Evolutionary conservation across 2,888 invertebrate genomes (phyloP).

Genomic region (Digitonthophagus gazella): DNA sequence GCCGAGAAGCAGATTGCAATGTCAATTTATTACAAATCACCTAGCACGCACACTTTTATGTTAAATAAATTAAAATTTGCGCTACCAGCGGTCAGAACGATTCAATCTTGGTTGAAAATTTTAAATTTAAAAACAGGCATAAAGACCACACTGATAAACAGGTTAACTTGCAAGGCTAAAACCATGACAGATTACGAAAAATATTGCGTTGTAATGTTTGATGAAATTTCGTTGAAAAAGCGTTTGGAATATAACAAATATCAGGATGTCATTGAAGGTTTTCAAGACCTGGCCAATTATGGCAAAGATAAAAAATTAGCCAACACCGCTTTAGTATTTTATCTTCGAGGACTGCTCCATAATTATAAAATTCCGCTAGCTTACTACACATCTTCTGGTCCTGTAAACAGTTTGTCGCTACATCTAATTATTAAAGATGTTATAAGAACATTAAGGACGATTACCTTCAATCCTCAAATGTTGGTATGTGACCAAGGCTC

Average conservation of each 20-base stretch:
- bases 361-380: slow-evolving; percentile 32
- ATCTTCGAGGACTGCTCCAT: slow-evolving; percentile 27
- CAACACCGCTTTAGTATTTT: slow-evolving; percentile 28
- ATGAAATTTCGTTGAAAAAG: too few species aligned
- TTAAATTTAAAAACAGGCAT: too few species aligned
- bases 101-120: too few species aligned
- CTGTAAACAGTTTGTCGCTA: slow-evolving; percentile 23
- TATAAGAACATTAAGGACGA: slow-evolving; percentile 21
- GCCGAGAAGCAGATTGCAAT: too few species aligned
- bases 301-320: slow-evolving; percentile 22
- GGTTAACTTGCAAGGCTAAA: too few species aligned
- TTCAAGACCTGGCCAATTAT: slow-evolving; percentile 18
- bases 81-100: slow-evolving; percentile 36
- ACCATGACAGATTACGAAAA: slow-evolving; percentile 26
- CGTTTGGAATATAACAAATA: too few species aligned
- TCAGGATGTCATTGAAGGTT: too few species aligned
- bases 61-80: slow-evolving; percentile 31
- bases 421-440: slow-evolving; percentile 21
- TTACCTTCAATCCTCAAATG: slow-evolving; percentile 23
- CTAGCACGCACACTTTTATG: slow-evolving; percentile 35
- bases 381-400: slow-evolving; percentile 28
- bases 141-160: too few species aligned
- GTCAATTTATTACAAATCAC: slow-evolving; percentile 41
- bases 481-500: slow-evolving; percentile 33
- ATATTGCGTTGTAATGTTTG: slow-evolving; percentile 30